Evolutionary conservation across 2,888 invertebrate species (phyloP).

Genomic region (Pediacus dermestoides): DNA sequence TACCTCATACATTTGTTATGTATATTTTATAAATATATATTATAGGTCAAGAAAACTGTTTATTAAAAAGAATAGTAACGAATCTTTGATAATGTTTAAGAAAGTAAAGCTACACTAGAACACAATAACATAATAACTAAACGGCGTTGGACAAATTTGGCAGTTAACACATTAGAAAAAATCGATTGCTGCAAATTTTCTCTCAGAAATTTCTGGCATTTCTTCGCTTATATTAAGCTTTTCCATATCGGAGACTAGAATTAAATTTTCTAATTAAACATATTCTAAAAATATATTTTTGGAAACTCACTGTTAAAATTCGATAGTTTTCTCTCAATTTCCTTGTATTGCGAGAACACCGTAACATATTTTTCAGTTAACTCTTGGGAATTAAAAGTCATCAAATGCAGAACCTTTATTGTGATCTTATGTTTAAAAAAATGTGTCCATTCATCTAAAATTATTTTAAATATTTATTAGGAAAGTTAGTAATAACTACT

Average conservation of each 20-base stretch:
- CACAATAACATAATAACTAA: too few relatives aligned
- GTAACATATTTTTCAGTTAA: constrained; percentile 34
- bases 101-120: too few relatives aligned
- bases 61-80: too few relatives aligned
- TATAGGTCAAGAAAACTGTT: too few relatives aligned
- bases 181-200: constrained; percentile 20
- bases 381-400: constrained; percentile 35
- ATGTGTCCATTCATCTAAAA: constrained; percentile 24
- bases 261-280: constrained; percentile 9
- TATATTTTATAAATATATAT: too few relatives aligned
- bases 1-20: too few relatives aligned
- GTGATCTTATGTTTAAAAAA: constrained; percentile 25
- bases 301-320: too few relatives aligned
- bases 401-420: constrained; percentile 27
- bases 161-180: too few relatives aligned
- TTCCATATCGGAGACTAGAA: constrained; percentile 28
- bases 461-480: not conserved
- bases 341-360: constrained; percentile 36
- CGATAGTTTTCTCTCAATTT: constrained; percentile 30
- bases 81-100: too few relatives aligned
- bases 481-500: too few relatives aligned
- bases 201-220: constrained; percentile 22
- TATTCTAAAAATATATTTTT: too few relatives aligned
- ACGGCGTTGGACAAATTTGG: too few relatives aligned
- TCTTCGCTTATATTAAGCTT: constrained; percentile 32